Evolutionary conservation across 2,888 invertebrate genomes (phyloP).

Genomic region (Lithophane socia): DNA sequence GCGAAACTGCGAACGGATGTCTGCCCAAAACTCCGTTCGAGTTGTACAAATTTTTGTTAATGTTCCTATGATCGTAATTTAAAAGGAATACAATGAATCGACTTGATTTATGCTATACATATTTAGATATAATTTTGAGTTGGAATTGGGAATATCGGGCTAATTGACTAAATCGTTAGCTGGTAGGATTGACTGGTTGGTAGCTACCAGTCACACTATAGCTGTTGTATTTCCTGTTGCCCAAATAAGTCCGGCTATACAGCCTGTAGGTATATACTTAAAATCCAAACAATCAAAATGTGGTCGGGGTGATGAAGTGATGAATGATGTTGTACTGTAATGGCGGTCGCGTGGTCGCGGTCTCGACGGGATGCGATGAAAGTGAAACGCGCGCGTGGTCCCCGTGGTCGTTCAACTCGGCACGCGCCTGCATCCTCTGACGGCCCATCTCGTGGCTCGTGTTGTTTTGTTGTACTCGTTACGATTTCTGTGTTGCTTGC

Average conservation of each 20-base stretch:
- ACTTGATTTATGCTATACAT: not conserved
- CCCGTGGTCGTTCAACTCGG: constrained; percentile 89
- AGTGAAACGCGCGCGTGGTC: constrained; percentile 86
- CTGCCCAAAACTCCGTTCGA: constrained; percentile 3
- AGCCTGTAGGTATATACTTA: constrained; percentile 19
- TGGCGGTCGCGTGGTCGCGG: constrained; percentile 69
- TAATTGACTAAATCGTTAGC: constrained; percentile 4
- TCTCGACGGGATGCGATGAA: constrained; percentile 82
- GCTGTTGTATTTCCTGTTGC: constrained; percentile 19
- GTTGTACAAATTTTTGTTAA: not conserved
- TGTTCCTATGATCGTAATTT: not conserved
- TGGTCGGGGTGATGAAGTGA: constrained; percentile 69
- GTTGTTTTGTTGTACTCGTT: constrained; percentile 77
- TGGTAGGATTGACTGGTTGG: not conserved
- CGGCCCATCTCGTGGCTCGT: constrained; percentile 76
- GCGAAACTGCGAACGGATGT: constrained; percentile 38
- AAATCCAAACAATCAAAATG: constrained; percentile 51
- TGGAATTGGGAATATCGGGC: not conserved
- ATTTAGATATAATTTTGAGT: not conserved
- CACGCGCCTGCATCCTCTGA: constrained; percentile 86
- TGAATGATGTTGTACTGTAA: constrained; percentile 72
- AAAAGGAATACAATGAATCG: not conserved
- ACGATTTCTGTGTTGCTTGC: constrained; percentile 60
- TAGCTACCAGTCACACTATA: constrained; percentile 2
- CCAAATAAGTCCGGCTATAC: constrained; percentile 33